phyloP scores from a whole-genome alignment of 2,888 invertebrate species.

The Drosophila greeni region DNA sequence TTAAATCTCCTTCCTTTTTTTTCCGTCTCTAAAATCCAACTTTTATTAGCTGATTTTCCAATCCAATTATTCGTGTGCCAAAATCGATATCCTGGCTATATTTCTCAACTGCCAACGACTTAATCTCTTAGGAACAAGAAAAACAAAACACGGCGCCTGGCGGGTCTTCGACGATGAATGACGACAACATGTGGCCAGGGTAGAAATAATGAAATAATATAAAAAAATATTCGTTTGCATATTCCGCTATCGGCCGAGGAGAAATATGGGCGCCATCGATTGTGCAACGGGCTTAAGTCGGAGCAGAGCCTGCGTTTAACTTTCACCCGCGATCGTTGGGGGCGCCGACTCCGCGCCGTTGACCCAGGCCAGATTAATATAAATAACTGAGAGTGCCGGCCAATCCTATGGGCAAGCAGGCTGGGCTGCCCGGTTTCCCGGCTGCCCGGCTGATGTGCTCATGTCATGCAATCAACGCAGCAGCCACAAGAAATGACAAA shows the following conservation, averaged over 20 bases:
- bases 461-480: conserved; percentile 68
- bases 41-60: not conserved
- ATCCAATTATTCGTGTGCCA: conserved; percentile 4
- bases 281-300: conserved; percentile 60
- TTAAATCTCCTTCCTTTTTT: not conserved
- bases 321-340: conserved; percentile 58
- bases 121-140: conserved; percentile 31
- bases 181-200: conserved; percentile 62
- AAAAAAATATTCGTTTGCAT: conserved; percentile 25
- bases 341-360: conserved; percentile 35
- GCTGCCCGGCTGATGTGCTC: conserved; percentile 61
- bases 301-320: conserved; percentile 44
- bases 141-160: conserved; percentile 28
- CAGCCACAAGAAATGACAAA: conserved; percentile 43
- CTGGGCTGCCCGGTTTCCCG: conserved; percentile 40
- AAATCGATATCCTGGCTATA: conserved; percentile 46
- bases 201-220: conserved; percentile 38
- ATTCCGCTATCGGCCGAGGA: conserved; percentile 45
- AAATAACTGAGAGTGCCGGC: conserved; percentile 65
- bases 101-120: conserved; percentile 58
- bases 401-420: conserved; percentile 22
- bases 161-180: conserved; percentile 32
- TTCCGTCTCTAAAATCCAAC: not conserved
- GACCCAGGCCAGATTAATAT: conserved; percentile 73
- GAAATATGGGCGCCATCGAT: conserved; percentile 62